Base-by-base conservation (phyloP, 2,797 vertebrate genomes). In the Heterohyrax brucei region DNA sequence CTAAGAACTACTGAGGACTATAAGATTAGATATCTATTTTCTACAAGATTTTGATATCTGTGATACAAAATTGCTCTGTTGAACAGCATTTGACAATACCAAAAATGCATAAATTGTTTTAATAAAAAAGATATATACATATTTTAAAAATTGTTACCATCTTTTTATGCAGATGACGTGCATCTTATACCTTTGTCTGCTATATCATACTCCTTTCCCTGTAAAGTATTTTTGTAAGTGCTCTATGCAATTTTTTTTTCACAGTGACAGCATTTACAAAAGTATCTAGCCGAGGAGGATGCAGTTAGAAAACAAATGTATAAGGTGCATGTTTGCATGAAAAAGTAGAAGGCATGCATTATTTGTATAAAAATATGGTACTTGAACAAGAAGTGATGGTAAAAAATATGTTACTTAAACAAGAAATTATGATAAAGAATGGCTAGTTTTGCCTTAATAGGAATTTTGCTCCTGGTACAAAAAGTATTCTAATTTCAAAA, bases 381-480 rank as follows among this genome's bases (percentile, higher is more conserved):
- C 13, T 56, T 56, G 4, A 56, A 30, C 2, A 59, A 83, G 12
- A 77, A 72, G 85, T 94, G 81, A 79, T 73, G 46, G 4, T 59
- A 56, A 91, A 73, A 19, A 44, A 85, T 39, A 39, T 39, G 39
- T 39, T 39, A 39, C 39, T 39, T 66, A 5, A 44, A 30, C 2
- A 59, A 83, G 12, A 77, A 72, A 87, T 94, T 84, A 79, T 73
- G 46, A 4, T 59, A 56, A 91, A 73, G 22, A 44, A 85, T 39
- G 9, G 90, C 28, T 61, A 84, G 64, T 70, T 46, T 13, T 61
- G 88, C 30, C 1, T 87, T 76, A 80, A 68, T 5, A 61, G 59
- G 3, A 18, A 72, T 77, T 46, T 26, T 3, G 83, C 4, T 81
- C n/a, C 87, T 62, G 46, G 10, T 79, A 30, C 30, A 83, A 83